Percentiles rank a stretch among this genome's conserved stretches.
Conservation (phyloP, 2,888 invertebrate genomes). For the Hyalella azteca region DNA sequence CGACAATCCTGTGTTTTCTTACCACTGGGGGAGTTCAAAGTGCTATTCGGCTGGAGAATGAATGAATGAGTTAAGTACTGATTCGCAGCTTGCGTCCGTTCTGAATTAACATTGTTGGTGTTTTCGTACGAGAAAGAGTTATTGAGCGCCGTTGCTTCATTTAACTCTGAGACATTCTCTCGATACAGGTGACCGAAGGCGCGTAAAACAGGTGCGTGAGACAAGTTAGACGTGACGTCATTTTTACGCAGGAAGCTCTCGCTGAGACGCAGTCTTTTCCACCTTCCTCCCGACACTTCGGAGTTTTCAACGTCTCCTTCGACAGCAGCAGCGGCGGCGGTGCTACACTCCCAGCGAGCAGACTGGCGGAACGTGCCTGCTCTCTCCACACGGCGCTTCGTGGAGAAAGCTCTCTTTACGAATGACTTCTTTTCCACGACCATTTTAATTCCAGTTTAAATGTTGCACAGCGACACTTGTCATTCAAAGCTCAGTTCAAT, state of each 20-base stretch:
- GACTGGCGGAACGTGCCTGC: slow-evolving; percentile 21
- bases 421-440: background rate
- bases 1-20: background rate
- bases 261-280: slow-evolving; percentile 28
- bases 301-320: background rate
- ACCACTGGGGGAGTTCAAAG: background rate
- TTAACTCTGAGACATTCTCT: background rate
- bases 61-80: background rate
- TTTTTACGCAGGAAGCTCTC: background rate
- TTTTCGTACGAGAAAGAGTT: background rate
- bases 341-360: slow-evolving; percentile 2
- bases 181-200: background rate
- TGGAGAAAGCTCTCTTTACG: slow-evolving; percentile 9
- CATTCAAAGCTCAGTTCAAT: too few relatives aligned
- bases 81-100: background rate
- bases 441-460: too few relatives aligned
- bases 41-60: background rate
- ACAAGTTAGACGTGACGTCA: background rate
- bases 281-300: background rate
- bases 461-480: too few relatives aligned
- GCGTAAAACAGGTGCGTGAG: background rate
- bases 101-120: slow-evolving; percentile 3
- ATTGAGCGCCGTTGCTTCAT: background rate
- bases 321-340: background rate
- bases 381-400: background rate